Conservation (phyloP, 2,888 invertebrate species). For the Drosophila villosipedis region DNA sequence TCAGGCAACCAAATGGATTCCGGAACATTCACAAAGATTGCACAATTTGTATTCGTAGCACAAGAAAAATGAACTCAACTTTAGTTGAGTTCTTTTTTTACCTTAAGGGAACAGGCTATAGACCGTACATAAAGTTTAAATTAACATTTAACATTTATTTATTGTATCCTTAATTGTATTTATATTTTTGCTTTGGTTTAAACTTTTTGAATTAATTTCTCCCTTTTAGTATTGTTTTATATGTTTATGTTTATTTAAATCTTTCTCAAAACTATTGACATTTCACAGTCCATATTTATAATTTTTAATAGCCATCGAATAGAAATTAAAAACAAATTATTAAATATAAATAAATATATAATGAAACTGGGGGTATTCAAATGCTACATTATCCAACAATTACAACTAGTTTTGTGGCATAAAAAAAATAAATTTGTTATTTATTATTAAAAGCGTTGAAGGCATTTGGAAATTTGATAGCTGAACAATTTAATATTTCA, state of each 20-base stretch:
- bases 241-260: not conserved
- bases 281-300: too few species aligned
- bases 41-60: not conserved
- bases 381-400: not conserved
- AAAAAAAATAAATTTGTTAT: not conserved
- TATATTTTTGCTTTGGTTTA: not conserved
- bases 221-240: too few species aligned
- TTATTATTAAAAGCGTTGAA: not conserved
- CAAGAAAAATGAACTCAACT: not conserved
- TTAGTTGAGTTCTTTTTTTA: not conserved
- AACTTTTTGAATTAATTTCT: not conserved
- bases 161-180: not conserved
- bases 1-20: not conserved
- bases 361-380: not conserved
- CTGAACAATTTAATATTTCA: conserved; percentile 28
- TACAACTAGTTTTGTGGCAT: not conserved
- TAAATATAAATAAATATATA: not conserved
- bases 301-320: too few species aligned
- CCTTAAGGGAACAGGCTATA: not conserved
- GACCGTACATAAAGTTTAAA: not conserved
- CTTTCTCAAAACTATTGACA: not conserved
- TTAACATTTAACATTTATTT: not conserved
- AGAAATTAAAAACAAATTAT: too few species aligned
- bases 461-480: not conserved
- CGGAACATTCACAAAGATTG: conserved; percentile 6